Evolutionary conservation across 1,140 invertebrate species (phyloP).

Genomic region (Drosophila chauvacae): DNA sequence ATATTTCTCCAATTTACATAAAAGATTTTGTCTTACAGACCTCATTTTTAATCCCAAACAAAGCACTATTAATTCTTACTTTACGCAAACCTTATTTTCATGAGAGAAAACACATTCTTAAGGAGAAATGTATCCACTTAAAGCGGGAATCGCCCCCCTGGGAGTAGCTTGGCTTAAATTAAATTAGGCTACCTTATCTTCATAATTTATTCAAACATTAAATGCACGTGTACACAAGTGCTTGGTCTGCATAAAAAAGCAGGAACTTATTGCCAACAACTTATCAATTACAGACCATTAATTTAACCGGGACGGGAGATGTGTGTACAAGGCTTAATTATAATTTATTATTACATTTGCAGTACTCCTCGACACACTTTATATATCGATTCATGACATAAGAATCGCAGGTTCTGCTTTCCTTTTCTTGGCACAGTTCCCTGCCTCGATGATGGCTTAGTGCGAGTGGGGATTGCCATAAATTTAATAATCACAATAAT

Average conservation of each 20-base stretch:
- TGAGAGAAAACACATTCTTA: not conserved
- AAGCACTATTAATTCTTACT: too few relatives aligned
- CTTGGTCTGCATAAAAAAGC: constrained; percentile 1
- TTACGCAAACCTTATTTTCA: not conserved
- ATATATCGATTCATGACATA: constrained; percentile 14
- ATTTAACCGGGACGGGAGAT: not conserved
- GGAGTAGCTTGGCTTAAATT: not conserved
- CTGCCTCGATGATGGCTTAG: constrained; percentile 4
- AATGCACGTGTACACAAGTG: constrained; percentile 4
- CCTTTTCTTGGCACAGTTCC: constrained; percentile 14
- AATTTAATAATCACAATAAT: constrained; percentile 73
- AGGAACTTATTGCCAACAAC: not conserved
- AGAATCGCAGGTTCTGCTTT: constrained; percentile 29
- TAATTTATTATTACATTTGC: constrained; percentile 6
- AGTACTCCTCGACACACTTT: not conserved
- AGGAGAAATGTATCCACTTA: not conserved
- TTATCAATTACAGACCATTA: constrained; percentile 9
- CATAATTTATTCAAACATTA: constrained; percentile 7
- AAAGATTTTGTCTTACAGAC: not conserved
- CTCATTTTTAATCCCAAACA: not conserved
- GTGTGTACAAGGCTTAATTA: constrained; percentile 3
- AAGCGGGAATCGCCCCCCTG: not conserved
- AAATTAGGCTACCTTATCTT: not conserved
- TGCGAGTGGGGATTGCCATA: constrained; percentile 54
- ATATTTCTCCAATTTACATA: not conserved